phyloP scores from a whole-genome alignment of 2,113 vertebrate species.

The Mobula birostris region DNA sequence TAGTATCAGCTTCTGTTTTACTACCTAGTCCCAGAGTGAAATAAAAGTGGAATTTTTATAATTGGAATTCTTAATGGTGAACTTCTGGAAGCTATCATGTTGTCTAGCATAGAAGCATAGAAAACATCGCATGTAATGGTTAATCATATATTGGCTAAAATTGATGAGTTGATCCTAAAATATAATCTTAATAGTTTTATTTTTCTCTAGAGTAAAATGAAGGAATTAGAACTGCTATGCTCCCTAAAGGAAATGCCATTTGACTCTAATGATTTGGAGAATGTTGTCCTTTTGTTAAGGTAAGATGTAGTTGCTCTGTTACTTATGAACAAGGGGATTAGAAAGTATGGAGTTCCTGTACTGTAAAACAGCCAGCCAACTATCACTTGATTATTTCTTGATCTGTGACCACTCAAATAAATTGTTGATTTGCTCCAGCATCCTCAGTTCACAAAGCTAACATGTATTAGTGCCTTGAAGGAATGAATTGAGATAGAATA shows the following conservation, averaged over 20 bases:
- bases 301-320: conserved; percentile 46
- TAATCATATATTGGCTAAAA: neutral
- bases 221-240: conserved; percentile 90
- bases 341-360: neutral
- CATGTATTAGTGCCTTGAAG: neutral
- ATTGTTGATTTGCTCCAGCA: neutral
- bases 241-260: conserved; percentile 90
- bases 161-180: neutral
- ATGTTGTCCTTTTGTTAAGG: conserved; percentile 85
- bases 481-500: neutral
- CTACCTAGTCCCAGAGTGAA: neutral
- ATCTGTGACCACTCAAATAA: neutral
- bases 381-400: neutral
- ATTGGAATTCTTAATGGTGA: neutral
- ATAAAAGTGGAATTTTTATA: neutral
- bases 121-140: too few relatives aligned
- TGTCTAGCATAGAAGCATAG: neutral
- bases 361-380: neutral
- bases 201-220: conserved; percentile 82
- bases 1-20: neutral
- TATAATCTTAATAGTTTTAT: conserved; percentile 36
- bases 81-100: neutral
- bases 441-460: neutral
- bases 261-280: conserved; percentile 89
- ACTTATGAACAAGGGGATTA: neutral